Base-by-base conservation (phyloP, 2,113 vertebrate species). In the Platichthys stellatus region DNA sequence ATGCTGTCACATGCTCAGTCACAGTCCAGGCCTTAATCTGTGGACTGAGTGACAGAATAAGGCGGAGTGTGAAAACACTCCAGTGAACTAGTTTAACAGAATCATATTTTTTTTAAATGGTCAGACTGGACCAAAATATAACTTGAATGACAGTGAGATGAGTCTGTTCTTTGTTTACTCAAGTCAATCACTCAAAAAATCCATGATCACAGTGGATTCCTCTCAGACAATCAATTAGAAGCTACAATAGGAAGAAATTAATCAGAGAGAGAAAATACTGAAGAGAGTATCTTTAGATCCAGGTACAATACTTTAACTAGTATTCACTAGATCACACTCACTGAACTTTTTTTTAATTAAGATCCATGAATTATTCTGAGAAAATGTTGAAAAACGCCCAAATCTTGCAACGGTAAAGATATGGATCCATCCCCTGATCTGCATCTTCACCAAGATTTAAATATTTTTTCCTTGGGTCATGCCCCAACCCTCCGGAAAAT, bases 1-100 rank as follows among this genome's bases (percentile, higher is more conserved):
- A 87, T 86, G 68, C 85, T 24, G 83, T 92, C 92, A 93, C 93
- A 90, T 92, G 92, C 66, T 83, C n/a, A 63, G 56, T 58, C 79
- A 73, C 74, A 78, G 87, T 71, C 81, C 74, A 51, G 77, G 51
- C 53, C 88, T 71, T 83, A 78, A 88, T 86, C 88, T 85, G 82
- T 70, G 61, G 67, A 56, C 80, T 72, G 81, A 71, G 70, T 87
- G 76, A 88, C 81, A 78, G 72, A 80, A 79, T 59, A 83, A 88
- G 74, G 80, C 72, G 63, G 54, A 73, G 71, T 62, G 63, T 68
- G 71, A 83, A 85, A 63, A 78, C 69, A 71, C 75, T 65, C 26
- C 3, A 58, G 31, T 84, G 61, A 73, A 71, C 57, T 67, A 69
- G 28, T 66, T 68, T 58, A 81, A 64, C 31, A 31, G 18, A 40